Percentiles rank a stretch among this genome's conserved stretches.
phyloP scores from a whole-genome alignment of 2,113 vertebrate genomes.

The Python bivittatus region DNA sequence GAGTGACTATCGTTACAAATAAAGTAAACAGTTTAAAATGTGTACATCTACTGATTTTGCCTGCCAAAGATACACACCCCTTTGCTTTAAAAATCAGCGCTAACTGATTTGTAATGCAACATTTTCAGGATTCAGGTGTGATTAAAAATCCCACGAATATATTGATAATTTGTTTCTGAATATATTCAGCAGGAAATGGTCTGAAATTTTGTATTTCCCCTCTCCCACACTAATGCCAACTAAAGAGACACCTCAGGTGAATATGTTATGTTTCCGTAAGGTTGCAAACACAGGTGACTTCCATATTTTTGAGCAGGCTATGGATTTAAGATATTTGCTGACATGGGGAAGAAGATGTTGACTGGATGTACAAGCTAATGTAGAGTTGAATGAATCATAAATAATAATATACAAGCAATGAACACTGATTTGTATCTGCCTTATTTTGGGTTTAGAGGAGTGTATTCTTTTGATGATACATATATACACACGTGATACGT shows the following conservation, averaged over 20 bases:
- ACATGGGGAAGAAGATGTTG: neutral
- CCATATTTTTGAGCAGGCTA: neutral
- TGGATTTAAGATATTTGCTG: neutral
- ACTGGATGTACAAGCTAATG: neutral
- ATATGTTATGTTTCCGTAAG: neutral
- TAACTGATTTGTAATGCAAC: neutral
- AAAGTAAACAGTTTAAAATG: neutral
- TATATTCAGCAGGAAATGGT: neutral
- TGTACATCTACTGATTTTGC: neutral
- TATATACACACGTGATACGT: neutral
- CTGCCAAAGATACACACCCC: neutral
- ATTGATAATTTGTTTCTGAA: neutral
- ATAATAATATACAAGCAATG: neutral
- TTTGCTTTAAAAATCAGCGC: neutral
- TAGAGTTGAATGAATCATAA: neutral
- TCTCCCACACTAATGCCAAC: neutral
- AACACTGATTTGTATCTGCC: neutral
- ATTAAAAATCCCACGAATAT: neutral
- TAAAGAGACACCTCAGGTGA: neutral
- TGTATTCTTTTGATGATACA: neutral
- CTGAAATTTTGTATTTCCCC: neutral
- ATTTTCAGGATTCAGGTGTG: neutral
- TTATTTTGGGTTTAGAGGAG: neutral
- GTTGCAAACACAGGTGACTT: neutral
- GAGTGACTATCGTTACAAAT: neutral